Evolutionary conservation across 2,113 vertebrate genomes (phyloP).

Genomic region (Calyptomena viridis): DNA sequence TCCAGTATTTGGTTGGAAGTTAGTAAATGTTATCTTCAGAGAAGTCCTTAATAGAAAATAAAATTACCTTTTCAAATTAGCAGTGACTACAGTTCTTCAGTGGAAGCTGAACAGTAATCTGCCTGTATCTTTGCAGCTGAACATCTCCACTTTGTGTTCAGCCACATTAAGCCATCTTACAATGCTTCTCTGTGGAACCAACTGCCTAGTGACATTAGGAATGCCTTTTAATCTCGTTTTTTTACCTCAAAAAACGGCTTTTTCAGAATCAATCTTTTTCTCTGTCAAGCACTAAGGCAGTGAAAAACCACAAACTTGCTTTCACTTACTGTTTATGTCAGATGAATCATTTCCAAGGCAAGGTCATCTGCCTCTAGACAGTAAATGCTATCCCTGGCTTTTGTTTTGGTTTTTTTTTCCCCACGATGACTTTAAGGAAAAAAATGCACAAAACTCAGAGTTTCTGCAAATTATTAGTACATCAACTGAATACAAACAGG

Average conservation of each 20-base stretch:
- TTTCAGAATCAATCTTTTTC: not conserved
- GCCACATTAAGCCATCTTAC: not conserved
- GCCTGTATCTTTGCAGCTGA: not conserved
- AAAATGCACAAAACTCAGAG: not conserved
- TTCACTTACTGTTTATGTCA: not conserved
- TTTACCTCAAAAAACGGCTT: not conserved
- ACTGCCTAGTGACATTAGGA: not conserved
- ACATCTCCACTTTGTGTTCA: not conserved
- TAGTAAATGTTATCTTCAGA: not conserved
- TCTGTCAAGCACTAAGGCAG: not conserved
- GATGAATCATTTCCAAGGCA: not conserved
- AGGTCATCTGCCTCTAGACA: not conserved
- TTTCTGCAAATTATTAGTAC: not conserved
- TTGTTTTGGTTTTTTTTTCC: rapidly evolving
- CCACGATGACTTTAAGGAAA: not conserved
- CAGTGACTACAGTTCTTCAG: not conserved
- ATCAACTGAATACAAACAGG: not conserved
- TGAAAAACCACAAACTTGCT: not conserved
- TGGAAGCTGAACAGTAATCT: not conserved
- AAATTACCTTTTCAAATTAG: not conserved
- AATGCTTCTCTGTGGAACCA: not conserved
- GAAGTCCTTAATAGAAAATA: not conserved
- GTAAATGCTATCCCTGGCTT: not conserved
- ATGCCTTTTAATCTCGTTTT: not conserved
- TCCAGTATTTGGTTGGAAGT: not conserved